A percentile compares a stretch with the other conserved stretches of the same genome.
These are phyloP conservation scores for sheep (Ovis aries) DNA, from an alignment of 2,113 vertebrate genomes.

Conservation along the genomic window DNA sequence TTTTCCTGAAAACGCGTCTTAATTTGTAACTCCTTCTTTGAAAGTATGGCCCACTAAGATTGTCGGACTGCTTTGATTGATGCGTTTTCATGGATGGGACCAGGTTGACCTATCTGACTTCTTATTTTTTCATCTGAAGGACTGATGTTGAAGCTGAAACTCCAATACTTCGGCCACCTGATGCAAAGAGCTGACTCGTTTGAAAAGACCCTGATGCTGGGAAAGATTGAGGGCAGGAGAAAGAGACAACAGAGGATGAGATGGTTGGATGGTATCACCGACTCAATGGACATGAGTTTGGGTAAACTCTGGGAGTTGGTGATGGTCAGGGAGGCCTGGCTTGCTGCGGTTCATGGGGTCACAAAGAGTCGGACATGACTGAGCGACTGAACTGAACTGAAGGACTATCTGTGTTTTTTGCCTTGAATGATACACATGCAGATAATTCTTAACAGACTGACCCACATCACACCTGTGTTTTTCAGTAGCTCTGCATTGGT, in stretches of 20 bases:
- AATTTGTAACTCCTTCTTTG: neutral
- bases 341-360: neutral
- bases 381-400: neutral
- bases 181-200: neutral
- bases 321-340: neutral
- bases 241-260: neutral
- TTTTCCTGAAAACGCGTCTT: neutral
- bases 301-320: neutral
- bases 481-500: neutral
- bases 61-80: neutral
- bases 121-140: neutral
- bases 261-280: neutral
- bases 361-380: neutral
- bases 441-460: neutral
- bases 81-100: neutral
- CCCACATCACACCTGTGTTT: neutral
- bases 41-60: neutral
- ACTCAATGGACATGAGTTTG: neutral
- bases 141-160: neutral
- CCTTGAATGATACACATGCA: neutral
- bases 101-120: neutral
- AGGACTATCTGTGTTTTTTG: neutral
- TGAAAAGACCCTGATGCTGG: neutral
- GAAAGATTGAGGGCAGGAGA: neutral
- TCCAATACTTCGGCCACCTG: neutral